A percentile compares a stretch with the other conserved stretches of the same genome.
phyloP scores from a whole-genome alignment of 2,888 invertebrate species.

The Lissonota sp. region DNA sequence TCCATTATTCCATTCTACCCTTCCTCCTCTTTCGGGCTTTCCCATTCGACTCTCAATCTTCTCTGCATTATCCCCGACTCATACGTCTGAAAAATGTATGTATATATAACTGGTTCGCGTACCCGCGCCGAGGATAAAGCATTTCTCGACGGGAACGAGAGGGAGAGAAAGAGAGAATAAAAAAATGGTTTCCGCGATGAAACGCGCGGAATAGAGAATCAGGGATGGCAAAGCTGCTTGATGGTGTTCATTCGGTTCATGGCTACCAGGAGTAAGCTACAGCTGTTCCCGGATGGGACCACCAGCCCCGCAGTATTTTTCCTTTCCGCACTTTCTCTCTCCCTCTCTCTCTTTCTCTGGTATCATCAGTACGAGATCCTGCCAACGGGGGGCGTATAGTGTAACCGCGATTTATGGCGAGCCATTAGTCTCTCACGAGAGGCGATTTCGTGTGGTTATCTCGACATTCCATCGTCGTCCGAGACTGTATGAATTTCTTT shows the following conservation, averaged over 20 bases:
- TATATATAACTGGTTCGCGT: slow-evolving; percentile 16
- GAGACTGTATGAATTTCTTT: slow-evolving; percentile 29
- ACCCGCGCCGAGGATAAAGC: slow-evolving; percentile 35
- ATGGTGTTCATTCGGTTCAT: slow-evolving; percentile 34
- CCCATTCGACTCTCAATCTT: slow-evolving; percentile 42
- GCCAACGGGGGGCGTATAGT: slow-evolving; percentile 32
- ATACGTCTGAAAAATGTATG: slow-evolving; percentile 25
- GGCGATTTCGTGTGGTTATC: slow-evolving; percentile 67
- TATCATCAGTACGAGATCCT: slow-evolving; percentile 34
- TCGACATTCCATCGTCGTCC: slow-evolving; percentile 61
- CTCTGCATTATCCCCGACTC: slow-evolving; percentile 43
- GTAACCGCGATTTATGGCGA: slow-evolving; percentile 66
- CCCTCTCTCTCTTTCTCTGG: slow-evolving; percentile 13
- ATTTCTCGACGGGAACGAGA: slow-evolving; percentile 38
- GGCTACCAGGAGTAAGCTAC: slow-evolving; percentile 24
- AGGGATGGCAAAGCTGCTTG: slow-evolving; percentile 20
- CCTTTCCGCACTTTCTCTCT: neutral
- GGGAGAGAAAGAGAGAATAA: slow-evolving; percentile 38
- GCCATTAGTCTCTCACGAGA: slow-evolving; percentile 67
- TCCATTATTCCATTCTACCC: neutral
- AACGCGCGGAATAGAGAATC: slow-evolving; percentile 56
- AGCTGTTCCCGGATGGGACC: slow-evolving; percentile 26
- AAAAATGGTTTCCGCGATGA: slow-evolving; percentile 53
- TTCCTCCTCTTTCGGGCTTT: slow-evolving; percentile 15
- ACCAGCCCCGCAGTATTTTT: neutral